Conservation (phyloP, 2,797 vertebrate species). For the Falco naumanni region DNA sequence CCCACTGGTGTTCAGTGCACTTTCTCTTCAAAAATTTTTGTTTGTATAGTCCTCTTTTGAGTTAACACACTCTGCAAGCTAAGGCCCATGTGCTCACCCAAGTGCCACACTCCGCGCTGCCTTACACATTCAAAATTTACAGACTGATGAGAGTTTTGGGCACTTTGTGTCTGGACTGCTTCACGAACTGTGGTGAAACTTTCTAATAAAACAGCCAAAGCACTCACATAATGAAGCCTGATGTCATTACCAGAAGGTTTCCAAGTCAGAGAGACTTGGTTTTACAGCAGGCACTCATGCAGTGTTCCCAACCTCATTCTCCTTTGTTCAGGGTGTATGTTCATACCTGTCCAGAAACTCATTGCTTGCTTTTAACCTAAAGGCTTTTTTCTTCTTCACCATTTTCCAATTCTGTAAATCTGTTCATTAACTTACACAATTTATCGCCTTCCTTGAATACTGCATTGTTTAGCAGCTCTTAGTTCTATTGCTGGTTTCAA, state of each 20-base stretch:
- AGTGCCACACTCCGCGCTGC: neutral
- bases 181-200: neutral
- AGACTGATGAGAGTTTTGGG: neutral
- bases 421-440: neutral
- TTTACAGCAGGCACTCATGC: neutral
- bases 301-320: neutral
- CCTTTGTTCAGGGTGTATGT: neutral
- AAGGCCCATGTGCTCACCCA: neutral
- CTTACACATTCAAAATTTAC: neutral
- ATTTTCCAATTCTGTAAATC: conserved; percentile 24
- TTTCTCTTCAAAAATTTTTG: neutral
- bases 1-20: neutral
- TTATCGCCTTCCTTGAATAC: neutral
- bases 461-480: neutral
- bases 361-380: conserved; percentile 34
- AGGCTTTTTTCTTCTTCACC: conserved; percentile 24
- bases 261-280: neutral
- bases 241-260: conserved; percentile 9
- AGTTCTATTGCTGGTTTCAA: neutral
- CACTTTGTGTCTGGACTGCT: neutral
- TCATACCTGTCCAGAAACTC: conserved; percentile 2
- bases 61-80: neutral
- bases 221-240: conserved; percentile 6
- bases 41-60: neutral
- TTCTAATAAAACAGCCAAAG: neutral